phyloP scores from a whole-genome alignment of 2,797 vertebrate genomes.

The Austrolebias charrua region DNA sequence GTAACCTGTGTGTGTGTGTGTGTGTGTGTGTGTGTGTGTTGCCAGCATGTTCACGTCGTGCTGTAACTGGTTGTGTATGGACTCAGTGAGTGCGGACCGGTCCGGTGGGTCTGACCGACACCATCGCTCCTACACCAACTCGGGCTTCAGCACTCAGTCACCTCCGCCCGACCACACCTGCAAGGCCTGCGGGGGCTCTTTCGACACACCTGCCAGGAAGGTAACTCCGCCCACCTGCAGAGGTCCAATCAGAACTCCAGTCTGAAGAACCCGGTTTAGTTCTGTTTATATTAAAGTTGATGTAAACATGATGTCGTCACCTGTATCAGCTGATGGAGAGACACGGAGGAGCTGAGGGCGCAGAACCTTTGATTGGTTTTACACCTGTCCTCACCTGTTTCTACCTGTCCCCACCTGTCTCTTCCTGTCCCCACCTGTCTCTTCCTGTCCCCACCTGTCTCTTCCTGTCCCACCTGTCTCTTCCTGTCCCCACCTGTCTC shows the following conservation, averaged over 20 bases:
- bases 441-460: no score
- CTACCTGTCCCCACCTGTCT: no score
- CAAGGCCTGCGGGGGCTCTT: slow-evolving; percentile 82
- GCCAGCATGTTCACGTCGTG: slow-evolving; percentile 89
- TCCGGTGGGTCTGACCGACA: slow-evolving; percentile 36
- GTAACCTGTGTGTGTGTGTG: neutral
- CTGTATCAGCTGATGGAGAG: no score
- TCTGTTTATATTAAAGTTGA: no score
- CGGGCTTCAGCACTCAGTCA: slow-evolving; percentile 83
- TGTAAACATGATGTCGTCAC: no score
- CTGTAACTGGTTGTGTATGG: slow-evolving; percentile 92
- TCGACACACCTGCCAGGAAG: slow-evolving; percentile 79
- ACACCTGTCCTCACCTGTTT: neutral
- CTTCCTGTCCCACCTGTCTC: no score
- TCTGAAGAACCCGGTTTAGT: no score
- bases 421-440: no score
- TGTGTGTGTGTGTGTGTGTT: neutral
- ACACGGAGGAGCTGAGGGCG: neutral
- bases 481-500: no score
- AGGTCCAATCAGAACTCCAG: neutral
- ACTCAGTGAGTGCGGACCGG: slow-evolving; percentile 78
- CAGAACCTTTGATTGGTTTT: neutral
- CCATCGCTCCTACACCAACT: slow-evolving; percentile 87
- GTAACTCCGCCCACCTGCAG: slow-evolving; percentile 56
- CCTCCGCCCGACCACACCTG: slow-evolving; percentile 81